These are phyloP conservation scores for Tiliqua scincoides DNA, from an alignment of 2,113 vertebrate species.

Conservation along the genomic window DNA sequence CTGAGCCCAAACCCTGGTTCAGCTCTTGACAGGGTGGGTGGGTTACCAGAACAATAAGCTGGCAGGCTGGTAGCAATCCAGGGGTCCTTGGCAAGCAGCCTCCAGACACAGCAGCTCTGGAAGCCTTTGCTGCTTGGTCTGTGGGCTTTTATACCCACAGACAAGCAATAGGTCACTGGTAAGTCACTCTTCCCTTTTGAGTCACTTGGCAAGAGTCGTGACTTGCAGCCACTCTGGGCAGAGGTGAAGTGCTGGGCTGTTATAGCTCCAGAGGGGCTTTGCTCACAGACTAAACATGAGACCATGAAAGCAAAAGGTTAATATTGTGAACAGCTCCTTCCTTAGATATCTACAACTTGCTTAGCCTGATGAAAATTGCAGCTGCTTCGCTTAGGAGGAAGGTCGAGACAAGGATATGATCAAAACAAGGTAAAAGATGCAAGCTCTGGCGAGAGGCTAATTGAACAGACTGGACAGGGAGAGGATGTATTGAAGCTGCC, in stretches of 20 bases:
- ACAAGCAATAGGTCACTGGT: not conserved
- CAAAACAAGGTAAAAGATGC: fast-evolving
- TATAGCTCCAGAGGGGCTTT: not conserved
- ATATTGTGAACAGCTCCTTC: not conserved
- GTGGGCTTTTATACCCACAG: not conserved
- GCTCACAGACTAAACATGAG: constrained; percentile 1
- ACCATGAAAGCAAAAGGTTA: not conserved
- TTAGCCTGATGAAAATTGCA: not conserved
- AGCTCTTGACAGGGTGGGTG: not conserved
- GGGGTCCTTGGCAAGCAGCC: not conserved
- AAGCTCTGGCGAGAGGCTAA: not conserved
- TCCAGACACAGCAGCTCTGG: not conserved
- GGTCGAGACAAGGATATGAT: not conserved
- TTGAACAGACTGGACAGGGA: not conserved
- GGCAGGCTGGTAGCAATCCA: not conserved
- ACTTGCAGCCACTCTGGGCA: not conserved
- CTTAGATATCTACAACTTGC: not conserved
- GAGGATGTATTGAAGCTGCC: fast-evolving
- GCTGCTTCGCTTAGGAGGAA: not conserved
- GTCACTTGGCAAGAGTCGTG: not conserved
- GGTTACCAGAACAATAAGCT: too few species aligned
- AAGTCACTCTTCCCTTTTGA: not conserved
- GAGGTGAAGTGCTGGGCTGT: fast-evolving
- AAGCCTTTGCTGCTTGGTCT: not conserved
- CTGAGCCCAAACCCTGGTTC: too few species aligned